Evolutionary conservation across 2,888 invertebrate species (phyloP).

Genomic region (Nebria brevicollis): DNA sequence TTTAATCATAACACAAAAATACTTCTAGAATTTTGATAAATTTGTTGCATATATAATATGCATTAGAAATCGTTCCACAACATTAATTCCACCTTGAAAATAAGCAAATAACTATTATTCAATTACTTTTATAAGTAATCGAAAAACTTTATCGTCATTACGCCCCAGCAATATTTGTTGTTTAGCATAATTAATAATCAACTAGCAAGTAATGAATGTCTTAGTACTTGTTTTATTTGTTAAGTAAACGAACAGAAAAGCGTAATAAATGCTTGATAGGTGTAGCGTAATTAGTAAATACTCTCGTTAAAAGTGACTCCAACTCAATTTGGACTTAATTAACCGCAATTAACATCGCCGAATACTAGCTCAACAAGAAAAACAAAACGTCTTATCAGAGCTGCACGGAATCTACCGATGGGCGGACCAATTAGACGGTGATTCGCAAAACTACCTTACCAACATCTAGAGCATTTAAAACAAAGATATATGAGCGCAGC

Average conservation of each 20-base stretch:
- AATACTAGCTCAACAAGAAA: not conserved
- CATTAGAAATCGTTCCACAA: not conserved
- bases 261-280: conserved; percentile 31
- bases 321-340: conserved; percentile 34
- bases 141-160: not conserved
- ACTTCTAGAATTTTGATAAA: too few relatives aligned
- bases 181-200: not conserved
- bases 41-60: too few relatives aligned
- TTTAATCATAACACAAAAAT: too few relatives aligned
- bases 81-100: not conserved
- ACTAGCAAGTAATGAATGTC: not conserved
- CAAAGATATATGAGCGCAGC: conserved; percentile 43
- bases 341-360: conserved; percentile 27
- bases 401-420: not conserved
- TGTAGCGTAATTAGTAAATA: conserved; percentile 31
- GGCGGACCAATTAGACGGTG: conserved; percentile 17
- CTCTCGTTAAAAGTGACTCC: conserved; percentile 36
- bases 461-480: conserved; percentile 38
- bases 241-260: not conserved
- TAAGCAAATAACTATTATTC: not conserved
- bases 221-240: not conserved
- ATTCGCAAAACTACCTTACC: conserved; percentile 21
- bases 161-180: not conserved
- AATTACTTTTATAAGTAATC: not conserved
- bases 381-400: not conserved